Base-by-base conservation (phyloP, 2,888 invertebrate species). In the Platycheirus albimanus region DNA sequence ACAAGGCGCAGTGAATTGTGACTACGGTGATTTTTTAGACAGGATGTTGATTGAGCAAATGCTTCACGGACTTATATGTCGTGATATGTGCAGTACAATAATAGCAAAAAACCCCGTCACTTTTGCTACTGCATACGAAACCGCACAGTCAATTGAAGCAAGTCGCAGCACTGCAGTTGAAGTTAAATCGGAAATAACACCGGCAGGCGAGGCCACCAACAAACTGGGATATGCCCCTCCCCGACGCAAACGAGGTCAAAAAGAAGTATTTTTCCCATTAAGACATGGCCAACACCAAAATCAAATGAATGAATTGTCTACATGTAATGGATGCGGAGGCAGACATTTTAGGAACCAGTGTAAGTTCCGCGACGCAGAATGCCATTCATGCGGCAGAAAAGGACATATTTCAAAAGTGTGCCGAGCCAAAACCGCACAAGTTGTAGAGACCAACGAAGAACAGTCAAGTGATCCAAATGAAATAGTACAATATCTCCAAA, bases 331-430 rank as follows among this genome's bases (percentile, higher is more conserved):
- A 11, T 51, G 63, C 24, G 63, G 63, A 20, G 33, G 43, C 1
- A 30, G 11, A 38, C 41, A 72, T 24, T 19, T 36, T 6, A 52
- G 54, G 6, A 33, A 6, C 28, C 28, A 64, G 0, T 79, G 84
- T 11, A 69, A 67, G 36, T 80, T 80, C 41, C 58, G 20, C 28
- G 45, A 80, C 36, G 52, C 70, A 4, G 67, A 70, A 41, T 79
- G 75, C 30, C 79, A 71, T 19, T 38, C 13, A 5, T 79, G 75
- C 20, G 77, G 54, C 0, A 79, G 70, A 41, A 10, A 38, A n/a
- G 38, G 52, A 1, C 67, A 63, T 19, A 66, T n/a, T n/a, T 38
- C 56, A 2, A 58, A 24, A 5, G 56, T 58, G 13, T 58, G 24
- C 15, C 7, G 13, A 6, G 36, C 24, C 0, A 58, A 41, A 41